A percentile compares a stretch with the other conserved stretches of the same genome.
Conservation (phyloP, 2,888 invertebrate species). For the Linyphia triangularis region DNA sequence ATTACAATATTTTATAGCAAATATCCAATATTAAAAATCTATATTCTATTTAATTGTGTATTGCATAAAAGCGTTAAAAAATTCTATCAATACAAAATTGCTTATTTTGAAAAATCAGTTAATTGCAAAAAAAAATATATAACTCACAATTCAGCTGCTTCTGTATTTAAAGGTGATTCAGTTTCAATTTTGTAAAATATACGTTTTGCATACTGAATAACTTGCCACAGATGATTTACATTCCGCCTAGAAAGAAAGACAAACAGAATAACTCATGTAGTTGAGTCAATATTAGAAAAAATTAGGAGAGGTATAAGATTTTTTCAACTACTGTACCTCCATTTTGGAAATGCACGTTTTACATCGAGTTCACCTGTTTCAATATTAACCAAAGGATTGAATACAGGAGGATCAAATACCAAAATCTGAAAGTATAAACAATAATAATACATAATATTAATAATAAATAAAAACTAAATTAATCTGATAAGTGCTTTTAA, state of each 20-base stretch:
- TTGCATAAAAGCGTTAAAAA: no score
- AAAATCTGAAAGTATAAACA: slow-evolving; percentile 85
- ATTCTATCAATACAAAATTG: no score
- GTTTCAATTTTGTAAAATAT: slow-evolving; percentile 90
- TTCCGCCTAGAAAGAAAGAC: slow-evolving; percentile 82
- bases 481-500: no score
- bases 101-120: background rate
- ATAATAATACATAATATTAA: slow-evolving; percentile 22
- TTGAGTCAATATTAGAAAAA: slow-evolving; percentile 14
- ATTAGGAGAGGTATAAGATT: background rate
- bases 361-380: slow-evolving; percentile 89
- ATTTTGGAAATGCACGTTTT: slow-evolving; percentile 89
- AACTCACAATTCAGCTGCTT: slow-evolving; percentile 83
- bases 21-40: no score
- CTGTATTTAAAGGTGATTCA: slow-evolving; percentile 86
- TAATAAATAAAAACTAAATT: background rate
- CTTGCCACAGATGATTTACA: slow-evolving; percentile 92
- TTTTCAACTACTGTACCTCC: slow-evolving; percentile 83
- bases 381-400: slow-evolving; percentile 91
- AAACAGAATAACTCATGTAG: background rate
- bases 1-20: no score
- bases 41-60: no score
- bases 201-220: slow-evolving; percentile 90
- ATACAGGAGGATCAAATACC: slow-evolving; percentile 89
- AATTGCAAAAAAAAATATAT: background rate